Conservation (phyloP, 2,113 vertebrate species). For the Antechinus flavipes region DNA sequence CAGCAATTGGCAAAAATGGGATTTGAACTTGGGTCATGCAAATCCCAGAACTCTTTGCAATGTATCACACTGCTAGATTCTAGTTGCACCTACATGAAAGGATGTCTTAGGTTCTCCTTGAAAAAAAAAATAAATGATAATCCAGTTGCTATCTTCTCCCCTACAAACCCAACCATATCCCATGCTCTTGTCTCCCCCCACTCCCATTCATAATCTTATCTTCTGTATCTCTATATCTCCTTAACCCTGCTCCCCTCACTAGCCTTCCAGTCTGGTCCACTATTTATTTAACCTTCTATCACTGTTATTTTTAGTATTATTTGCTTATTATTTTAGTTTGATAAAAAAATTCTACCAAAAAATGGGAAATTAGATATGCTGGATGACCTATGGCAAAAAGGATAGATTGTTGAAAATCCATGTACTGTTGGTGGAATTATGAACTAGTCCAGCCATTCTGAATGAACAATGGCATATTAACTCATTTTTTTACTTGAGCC, state of each 20-base stretch:
- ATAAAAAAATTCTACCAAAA: background rate
- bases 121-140: background rate
- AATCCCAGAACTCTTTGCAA: background rate
- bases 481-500: too few relatives aligned
- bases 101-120: background rate
- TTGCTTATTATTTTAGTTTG: background rate
- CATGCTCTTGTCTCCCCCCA: background rate
- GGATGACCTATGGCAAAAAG: background rate
- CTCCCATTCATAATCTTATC: background rate
- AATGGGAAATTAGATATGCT: background rate
- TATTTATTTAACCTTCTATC: background rate
- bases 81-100: background rate
- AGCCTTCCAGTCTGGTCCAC: background rate
- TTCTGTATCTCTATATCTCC: background rate
- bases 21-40: background rate
- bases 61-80: background rate
- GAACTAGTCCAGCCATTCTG: background rate
- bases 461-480: too few relatives aligned
- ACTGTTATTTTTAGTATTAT: background rate
- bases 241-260: background rate
- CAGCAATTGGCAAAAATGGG: background rate
- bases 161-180: background rate
- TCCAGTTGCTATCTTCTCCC: background rate
- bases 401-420: background rate
- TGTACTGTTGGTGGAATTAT: background rate